These are phyloP conservation scores for Sycon ciliatum DNA, from an alignment of 37 sponge, comb jelly and placozoan genomes.

Conservation along the genomic window DNA sequence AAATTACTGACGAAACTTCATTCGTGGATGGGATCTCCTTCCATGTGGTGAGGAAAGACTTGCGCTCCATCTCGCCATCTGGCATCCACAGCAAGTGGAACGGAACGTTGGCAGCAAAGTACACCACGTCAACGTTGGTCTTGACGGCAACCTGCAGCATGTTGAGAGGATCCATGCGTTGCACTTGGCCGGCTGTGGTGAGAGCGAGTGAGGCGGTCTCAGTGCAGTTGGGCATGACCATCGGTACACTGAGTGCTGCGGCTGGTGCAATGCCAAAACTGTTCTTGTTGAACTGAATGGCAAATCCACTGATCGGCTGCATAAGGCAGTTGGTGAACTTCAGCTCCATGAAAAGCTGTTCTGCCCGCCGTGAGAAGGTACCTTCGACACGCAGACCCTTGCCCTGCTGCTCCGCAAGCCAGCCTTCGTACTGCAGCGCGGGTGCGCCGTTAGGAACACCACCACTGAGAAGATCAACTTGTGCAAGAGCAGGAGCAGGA, in stretches of 20 bases:
- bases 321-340: conserved; percentile 77
- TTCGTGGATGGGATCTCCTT: conserved; percentile 66
- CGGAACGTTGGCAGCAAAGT: conserved; percentile 55
- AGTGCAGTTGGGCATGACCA: conserved; percentile 13
- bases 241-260: conserved; percentile 44
- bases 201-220: conserved; percentile 15
- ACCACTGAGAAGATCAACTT: conserved; percentile 15
- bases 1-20: conserved; percentile 33
- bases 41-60: conserved; percentile 76
- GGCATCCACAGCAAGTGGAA: conserved; percentile 45
- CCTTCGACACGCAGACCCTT: conserved; percentile 82
- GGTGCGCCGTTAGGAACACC: conserved; percentile 11
- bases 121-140: conserved; percentile 77
- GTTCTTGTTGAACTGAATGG: conserved; percentile 96
- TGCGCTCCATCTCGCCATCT: conserved; percentile 70
- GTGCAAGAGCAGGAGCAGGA: neutral
- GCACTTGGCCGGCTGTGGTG: conserved; percentile 49
- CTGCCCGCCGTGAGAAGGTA: conserved; percentile 61
- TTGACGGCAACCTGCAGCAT: conserved; percentile 86
- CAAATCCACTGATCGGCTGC: conserved; percentile 76
- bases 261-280: conserved; percentile 87
- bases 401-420: conserved; percentile 55
- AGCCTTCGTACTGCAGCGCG: conserved; percentile 32
- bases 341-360: conserved; percentile 72
- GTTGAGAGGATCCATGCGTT: conserved; percentile 78